Base-by-base conservation (phyloP, 2,113 vertebrate genomes). In the Hippocampus guttulatus region DNA sequence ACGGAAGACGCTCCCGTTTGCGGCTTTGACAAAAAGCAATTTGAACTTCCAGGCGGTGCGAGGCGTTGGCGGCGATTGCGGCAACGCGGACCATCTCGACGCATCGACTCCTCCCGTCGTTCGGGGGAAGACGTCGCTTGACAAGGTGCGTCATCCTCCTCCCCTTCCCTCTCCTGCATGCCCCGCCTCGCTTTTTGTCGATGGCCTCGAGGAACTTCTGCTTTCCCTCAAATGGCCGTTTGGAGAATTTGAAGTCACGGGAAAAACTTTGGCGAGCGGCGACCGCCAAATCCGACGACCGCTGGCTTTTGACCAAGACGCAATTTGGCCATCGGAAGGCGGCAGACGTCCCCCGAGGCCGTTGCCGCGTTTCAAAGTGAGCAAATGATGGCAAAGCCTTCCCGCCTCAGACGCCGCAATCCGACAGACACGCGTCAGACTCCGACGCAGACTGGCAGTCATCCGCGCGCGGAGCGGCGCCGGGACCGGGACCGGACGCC, bases 71-170 rank as follows among this genome's bases (percentile, higher is more conserved):
- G 93, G 86, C 67, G 90, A 93, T 0, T 73, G 63, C 2, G 86
- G 81, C 68, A 86, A 88, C 77, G 80, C 64, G 0, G 91, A 93
- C 0, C 91, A 87, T 38, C 40, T 85, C 16, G 94, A 95, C 25
- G 85, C 80, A 18, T 93, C 95, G 52, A 91, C 91, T 1, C 98
- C 96, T 52, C 96, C 96, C 0, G 91, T 93, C 57, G 89, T 96
- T 83, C 92, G 91, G 1, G 94, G 94, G 86, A 98, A 94, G 86
- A 64, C 92, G 86, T 96, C 98, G 68, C 82, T 94, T 68, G 96
- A 98, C 78, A 98, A 98, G 95, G 97, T 98, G 86, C 78, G 57
- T 47, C n/a, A 0, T 23, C 54, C 10, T 57, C 52, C 7, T 55
- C n/a, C 9, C 14, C 30, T 2, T 27, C 27, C 27, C 20, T 0